Evolutionary conservation across 2,888 invertebrate genomes (phyloP).

Genomic region (Uloborus plumipes): DNA sequence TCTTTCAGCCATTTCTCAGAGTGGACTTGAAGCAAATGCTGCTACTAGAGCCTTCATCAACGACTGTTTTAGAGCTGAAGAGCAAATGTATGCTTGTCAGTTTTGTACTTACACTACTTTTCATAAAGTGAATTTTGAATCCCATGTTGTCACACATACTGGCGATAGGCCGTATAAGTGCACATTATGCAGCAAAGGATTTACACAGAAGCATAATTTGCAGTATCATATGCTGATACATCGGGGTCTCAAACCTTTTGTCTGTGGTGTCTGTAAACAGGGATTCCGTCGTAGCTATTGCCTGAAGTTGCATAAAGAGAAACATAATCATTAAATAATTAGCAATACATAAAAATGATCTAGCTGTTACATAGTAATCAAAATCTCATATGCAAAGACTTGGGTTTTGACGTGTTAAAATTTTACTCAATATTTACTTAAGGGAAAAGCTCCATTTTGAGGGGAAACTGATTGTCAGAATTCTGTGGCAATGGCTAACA

Average conservation of each 20-base stretch:
- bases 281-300: conserved; percentile 47
- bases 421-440: too few relatives aligned
- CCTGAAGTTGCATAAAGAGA: conserved; percentile 50
- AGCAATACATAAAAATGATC: too few relatives aligned
- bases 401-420: too few relatives aligned
- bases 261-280: conserved; percentile 39
- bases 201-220: conserved; percentile 55
- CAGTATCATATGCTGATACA: conserved; percentile 57
- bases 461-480: too few relatives aligned
- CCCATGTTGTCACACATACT: conserved; percentile 42
- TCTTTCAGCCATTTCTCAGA: neutral
- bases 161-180: conserved; percentile 50
- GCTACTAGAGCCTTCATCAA: conserved; percentile 13
- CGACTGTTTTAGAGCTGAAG: conserved; percentile 15
- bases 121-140: conserved; percentile 48
- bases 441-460: too few relatives aligned
- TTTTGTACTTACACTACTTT: conserved; percentile 38
- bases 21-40: conserved; percentile 12
- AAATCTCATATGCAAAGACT: too few relatives aligned
- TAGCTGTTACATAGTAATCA: too few relatives aligned
- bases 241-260: conserved; percentile 41
- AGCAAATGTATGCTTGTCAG: conserved; percentile 41
- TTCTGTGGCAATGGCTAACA: too few relatives aligned
- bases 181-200: conserved; percentile 46
- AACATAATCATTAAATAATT: conserved; percentile 32